phyloP scores from a whole-genome alignment of 1,140 invertebrate species.

The Eumaeus atala region DNA sequence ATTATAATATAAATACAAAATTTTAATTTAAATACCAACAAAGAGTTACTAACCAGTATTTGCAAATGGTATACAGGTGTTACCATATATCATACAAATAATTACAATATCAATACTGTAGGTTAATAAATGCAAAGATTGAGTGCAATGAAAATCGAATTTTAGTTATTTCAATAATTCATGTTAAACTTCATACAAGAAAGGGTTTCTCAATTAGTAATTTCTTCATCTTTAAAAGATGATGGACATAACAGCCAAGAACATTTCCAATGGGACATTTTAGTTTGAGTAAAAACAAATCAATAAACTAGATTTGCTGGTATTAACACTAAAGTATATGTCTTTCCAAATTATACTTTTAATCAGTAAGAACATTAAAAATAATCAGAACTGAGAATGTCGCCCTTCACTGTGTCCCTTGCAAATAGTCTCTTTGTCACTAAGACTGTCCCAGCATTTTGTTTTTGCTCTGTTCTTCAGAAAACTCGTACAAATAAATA shows the following conservation, averaged over 20 bases:
- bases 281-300: constrained; percentile 67
- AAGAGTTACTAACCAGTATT: constrained; percentile 72
- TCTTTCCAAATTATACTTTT: constrained; percentile 67
- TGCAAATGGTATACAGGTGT: constrained; percentile 67
- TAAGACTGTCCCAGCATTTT: constrained; percentile 44
- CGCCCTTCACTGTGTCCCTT: constrained; percentile 42
- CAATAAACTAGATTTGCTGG: constrained; percentile 68
- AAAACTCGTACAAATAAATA: constrained; percentile 70
- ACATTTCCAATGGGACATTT: constrained; percentile 47
- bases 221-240: constrained; percentile 39
- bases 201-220: constrained; percentile 41
- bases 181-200: constrained; percentile 57
- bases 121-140: constrained; percentile 76
- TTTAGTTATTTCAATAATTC: constrained; percentile 57
- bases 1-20: constrained; percentile 76
- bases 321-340: constrained; percentile 72
- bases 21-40: constrained; percentile 72
- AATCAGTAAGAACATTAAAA: constrained; percentile 55
- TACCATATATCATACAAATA: constrained; percentile 75
- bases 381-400: constrained; percentile 41
- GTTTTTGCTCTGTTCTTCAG: constrained; percentile 38
- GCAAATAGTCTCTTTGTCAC: constrained; percentile 41
- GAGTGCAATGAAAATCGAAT: constrained; percentile 72
- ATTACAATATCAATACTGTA: constrained; percentile 76
- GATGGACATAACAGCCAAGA: constrained; percentile 38